These are phyloP conservation scores for Aphelenchoides besseyi DNA, from an alignment of 1,140 invertebrate species.

Conservation along the genomic window DNA sequence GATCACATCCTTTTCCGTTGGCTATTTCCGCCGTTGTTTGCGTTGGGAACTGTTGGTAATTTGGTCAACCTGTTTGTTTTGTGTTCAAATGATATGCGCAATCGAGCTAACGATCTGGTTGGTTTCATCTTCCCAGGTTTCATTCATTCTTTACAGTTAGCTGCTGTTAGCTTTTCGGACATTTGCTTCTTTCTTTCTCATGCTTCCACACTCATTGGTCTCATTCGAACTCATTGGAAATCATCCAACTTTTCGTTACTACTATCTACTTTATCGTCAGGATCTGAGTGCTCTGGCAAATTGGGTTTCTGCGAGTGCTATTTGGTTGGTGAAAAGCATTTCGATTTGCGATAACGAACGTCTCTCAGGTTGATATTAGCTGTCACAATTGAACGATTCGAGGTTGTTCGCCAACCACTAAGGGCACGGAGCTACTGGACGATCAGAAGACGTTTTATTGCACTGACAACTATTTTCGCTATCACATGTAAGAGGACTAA, in stretches of 20 bases:
- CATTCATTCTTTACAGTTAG: constrained; percentile 44
- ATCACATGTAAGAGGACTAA: constrained; percentile 45
- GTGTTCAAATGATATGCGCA: constrained; percentile 54
- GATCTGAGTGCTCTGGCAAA: constrained; percentile 56
- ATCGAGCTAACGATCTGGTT: constrained; percentile 61
- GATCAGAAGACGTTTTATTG: constrained; percentile 31
- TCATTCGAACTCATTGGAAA: constrained; percentile 46
- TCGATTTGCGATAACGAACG: constrained; percentile 21
- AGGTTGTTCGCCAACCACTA: constrained; percentile 53
- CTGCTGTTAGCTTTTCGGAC: constrained; percentile 59
- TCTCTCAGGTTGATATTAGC: constrained; percentile 59
- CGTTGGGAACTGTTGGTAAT: constrained; percentile 58
- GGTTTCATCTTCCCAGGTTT: constrained; percentile 22
- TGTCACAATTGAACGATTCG: constrained; percentile 60
- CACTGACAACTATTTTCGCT: constrained; percentile 49
- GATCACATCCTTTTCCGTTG: constrained; percentile 46
- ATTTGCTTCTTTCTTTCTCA: constrained; percentile 52
- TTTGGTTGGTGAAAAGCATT: constrained; percentile 43
- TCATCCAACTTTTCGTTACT: constrained; percentile 45
- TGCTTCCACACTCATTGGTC: constrained; percentile 57
- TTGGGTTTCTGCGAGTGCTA: constrained; percentile 57
- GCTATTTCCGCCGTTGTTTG: constrained; percentile 57
- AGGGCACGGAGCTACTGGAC: constrained; percentile 59
- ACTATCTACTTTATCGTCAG: constrained; percentile 52
- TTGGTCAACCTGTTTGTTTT: constrained; percentile 56